Evolutionary conservation across 1,140 invertebrate genomes (phyloP).

Genomic region (Aphelenchoides fujianensis): DNA sequence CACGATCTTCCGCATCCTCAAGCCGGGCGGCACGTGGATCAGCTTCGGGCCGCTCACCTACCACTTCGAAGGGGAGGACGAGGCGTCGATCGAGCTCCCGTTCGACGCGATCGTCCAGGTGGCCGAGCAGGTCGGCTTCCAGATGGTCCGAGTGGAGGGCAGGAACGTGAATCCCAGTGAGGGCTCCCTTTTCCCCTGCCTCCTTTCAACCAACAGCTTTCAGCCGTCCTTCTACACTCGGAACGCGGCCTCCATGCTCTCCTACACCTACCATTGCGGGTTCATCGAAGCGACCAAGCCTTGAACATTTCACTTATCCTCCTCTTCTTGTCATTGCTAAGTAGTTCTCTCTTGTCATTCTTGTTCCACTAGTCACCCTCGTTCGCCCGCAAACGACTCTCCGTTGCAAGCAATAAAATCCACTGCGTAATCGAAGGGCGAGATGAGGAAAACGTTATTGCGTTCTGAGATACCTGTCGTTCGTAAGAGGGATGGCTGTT

Average conservation of each 20-base stretch:
- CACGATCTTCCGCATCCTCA: constrained; percentile 84
- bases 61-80: constrained; percentile 84
- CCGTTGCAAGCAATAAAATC: no score
- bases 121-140: constrained; percentile 81
- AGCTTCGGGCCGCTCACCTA: constrained; percentile 80
- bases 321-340: no score
- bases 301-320: no score
- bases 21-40: constrained; percentile 71
- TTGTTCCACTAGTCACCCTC: no score
- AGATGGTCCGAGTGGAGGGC: constrained; percentile 71
- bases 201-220: no score
- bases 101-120: constrained; percentile 80
- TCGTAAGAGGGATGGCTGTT: no score
- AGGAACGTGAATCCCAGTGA: constrained; percentile 66
- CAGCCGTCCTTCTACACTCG: constrained; percentile 83
- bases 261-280: constrained; percentile 81
- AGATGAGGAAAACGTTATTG: no score
- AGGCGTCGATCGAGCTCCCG: constrained; percentile 88
- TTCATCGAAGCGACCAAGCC: constrained; percentile 69
- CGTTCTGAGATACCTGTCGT: no score
- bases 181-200: neutral
- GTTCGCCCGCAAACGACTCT: no score
- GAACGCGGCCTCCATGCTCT: constrained; percentile 86
- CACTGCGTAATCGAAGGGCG: no score
- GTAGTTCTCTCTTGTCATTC: no score